A percentile compares a stretch with the other conserved stretches of the same genome.
Evolutionary conservation across 2,113 vertebrate species (phyloP).

Genomic region (Garra rufa): DNA sequence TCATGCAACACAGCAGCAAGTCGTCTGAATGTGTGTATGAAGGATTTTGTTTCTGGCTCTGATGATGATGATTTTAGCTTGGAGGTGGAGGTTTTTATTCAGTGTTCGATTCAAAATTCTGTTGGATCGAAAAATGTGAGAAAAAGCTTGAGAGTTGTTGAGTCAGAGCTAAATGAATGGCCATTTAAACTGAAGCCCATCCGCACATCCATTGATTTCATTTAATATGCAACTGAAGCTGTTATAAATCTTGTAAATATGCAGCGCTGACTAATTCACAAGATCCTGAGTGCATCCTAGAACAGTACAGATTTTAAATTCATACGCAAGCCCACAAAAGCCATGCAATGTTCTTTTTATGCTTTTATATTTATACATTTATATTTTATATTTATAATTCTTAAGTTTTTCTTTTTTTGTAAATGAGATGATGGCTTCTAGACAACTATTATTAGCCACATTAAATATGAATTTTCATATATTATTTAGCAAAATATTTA

Average conservation of each 20-base stretch:
- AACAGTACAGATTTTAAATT: slow-evolving; percentile 10
- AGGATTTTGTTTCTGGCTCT: background rate
- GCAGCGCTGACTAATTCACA: background rate
- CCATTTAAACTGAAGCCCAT: background rate
- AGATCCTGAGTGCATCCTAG: background rate
- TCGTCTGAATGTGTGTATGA: slow-evolving; percentile 1
- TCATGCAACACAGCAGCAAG: background rate
- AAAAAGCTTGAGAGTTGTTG: background rate
- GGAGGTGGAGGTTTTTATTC: background rate
- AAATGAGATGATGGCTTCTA: background rate
- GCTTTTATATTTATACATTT: too few species aligned
- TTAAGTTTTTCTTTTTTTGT: background rate
- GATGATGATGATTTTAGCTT: slow-evolving; percentile 4
- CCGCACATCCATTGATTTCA: background rate
- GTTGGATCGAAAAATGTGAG: background rate
- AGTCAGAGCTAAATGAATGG: background rate
- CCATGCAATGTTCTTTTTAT: background rate
- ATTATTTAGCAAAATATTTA: background rate
- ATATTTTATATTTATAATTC: background rate
- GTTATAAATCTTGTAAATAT: slow-evolving; percentile 12
- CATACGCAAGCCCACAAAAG: background rate
- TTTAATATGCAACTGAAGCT: slow-evolving; percentile 7
- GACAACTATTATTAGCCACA: background rate
- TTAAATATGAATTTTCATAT: background rate
- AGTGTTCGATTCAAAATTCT: background rate